Base-by-base conservation (phyloP, 1,140 invertebrate species). In the Cardiocondyla obscurior region DNA sequence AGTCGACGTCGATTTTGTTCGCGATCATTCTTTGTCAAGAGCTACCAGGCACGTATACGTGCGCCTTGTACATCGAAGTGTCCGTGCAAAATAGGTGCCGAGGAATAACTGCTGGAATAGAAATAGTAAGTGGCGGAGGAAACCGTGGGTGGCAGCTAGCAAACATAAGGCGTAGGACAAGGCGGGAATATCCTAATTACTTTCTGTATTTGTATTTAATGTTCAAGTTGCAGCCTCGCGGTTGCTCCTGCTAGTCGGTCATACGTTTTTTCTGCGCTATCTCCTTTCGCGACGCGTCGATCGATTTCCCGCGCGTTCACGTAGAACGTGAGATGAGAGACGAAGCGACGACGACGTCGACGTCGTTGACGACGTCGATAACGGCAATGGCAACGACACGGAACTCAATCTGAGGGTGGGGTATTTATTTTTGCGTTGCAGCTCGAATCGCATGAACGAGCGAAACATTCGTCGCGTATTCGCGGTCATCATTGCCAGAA, bases 401-500 rank as follows among this genome's bases (percentile, higher is more conserved):
- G 46, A 53, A 33, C 74, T 53, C 14, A 2, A 7, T 69, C 25
- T 3, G 22, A 74, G 74, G 62, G 74, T 79, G 74, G 74, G 74
- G 74, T 79, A 87, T 88, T 88, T 88, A 88, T 88, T 88, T 88
- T 88, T 88, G 85, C 81, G 60, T 83, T 83, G 81, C 83, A 79
- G 74, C 74, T 79, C 72, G 33, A 76, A 64, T 76, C 73, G 57
- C 36, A 57, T 55, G 30, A 74, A 53, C n/a, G 51, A 74, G 42
- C 51, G 62, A 76, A 53, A 88, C 67, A 57, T 77, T 87, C 85
- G 85, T 84, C 86, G 81, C 84, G 85, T 88, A 84, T 88, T 86
- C 81, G 81, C 70, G 73, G 57, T 89, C 87, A 89, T 89, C 87
- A 89, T 88, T 89, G 87, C 87, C 87, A 88, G 87, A 89, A 89